phyloP scores from a whole-genome alignment of 2,113 vertebrate genomes.

The Chauna torquata region DNA sequence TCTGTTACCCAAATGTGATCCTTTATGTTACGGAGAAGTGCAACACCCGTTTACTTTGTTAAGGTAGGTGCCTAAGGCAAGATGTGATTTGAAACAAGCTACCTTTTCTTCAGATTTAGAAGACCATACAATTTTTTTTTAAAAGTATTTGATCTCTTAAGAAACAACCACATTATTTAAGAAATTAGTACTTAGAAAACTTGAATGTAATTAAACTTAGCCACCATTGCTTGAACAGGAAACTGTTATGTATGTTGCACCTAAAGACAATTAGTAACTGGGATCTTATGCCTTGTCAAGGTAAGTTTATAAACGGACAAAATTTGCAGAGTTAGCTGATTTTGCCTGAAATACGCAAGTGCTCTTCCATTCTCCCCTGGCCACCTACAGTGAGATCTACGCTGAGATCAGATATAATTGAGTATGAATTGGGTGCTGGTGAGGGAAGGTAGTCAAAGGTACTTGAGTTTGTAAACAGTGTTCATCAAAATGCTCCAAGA shows the following conservation, averaged over 20 bases:
- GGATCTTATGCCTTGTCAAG: neutral
- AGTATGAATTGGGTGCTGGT: neutral
- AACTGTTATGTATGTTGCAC: neutral
- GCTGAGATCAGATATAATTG: neutral
- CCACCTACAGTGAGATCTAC: neutral
- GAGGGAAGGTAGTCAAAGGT: neutral
- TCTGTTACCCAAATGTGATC: neutral
- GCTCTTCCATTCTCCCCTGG: neutral
- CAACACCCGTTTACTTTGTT: neutral
- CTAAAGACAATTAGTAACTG: neutral
- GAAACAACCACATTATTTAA: neutral
- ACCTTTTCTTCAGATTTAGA: neutral
- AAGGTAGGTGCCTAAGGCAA: neutral
- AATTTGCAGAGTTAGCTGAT: neutral
- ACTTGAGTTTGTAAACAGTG: neutral
- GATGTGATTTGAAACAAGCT: neutral
- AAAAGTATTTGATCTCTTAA: neutral
- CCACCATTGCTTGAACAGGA: neutral
- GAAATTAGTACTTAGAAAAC: neutral
- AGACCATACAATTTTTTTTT: neutral
- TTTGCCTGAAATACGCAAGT: neutral
- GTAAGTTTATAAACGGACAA: neutral
- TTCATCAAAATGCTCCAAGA: neutral
- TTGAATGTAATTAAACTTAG: neutral
- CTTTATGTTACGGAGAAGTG: neutral